Evolutionary conservation across 2,888 invertebrate genomes (phyloP).

Genomic region (Meandrusa payeni): DNA sequence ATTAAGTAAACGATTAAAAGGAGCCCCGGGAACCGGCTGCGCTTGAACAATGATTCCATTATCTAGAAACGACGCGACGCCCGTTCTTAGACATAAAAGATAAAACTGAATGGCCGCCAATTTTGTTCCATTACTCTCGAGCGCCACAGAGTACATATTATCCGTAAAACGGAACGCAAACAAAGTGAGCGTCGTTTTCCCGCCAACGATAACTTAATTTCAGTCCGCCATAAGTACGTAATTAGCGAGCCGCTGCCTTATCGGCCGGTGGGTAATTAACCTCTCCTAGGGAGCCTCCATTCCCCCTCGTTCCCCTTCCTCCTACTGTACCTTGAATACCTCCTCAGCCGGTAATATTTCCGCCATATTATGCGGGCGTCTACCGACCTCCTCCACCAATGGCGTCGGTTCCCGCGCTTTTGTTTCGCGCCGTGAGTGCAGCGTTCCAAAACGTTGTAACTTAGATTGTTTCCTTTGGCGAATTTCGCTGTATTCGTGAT

Average conservation of each 20-base stretch:
- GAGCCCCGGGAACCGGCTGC: slow-evolving; percentile 50
- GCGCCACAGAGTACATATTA: slow-evolving; percentile 70
- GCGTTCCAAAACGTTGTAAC: slow-evolving; percentile 77
- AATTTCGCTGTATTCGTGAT: slow-evolving; percentile 72
- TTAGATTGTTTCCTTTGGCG: slow-evolving; percentile 66
- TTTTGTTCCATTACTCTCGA: slow-evolving; percentile 75
- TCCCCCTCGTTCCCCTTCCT: slow-evolving; percentile 44
- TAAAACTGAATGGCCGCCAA: slow-evolving; percentile 74
- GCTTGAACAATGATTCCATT: slow-evolving; percentile 73
- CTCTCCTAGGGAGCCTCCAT: slow-evolving; percentile 55
- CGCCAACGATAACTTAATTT: slow-evolving; percentile 80
- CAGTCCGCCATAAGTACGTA: slow-evolving; percentile 80
- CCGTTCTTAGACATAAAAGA: slow-evolving; percentile 63
- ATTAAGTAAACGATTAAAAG: slow-evolving; percentile 75
- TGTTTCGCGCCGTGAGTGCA: slow-evolving; percentile 66
- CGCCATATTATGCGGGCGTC: slow-evolving; percentile 76
- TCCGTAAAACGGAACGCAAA: slow-evolving; percentile 79
- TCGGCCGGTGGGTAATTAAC: slow-evolving; percentile 80
- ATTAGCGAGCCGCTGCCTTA: slow-evolving; percentile 81
- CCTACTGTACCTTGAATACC: slow-evolving; percentile 70
- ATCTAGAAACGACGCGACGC: slow-evolving; percentile 50
- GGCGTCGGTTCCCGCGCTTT: slow-evolving; percentile 75
- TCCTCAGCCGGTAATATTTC: slow-evolving; percentile 75
- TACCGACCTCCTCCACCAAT: slow-evolving; percentile 79
- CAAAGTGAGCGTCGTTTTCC: slow-evolving; percentile 77